These are phyloP conservation scores for Podotricha telesiphe DNA, from an alignment of 2,888 invertebrate species.

Conservation along the genomic window DNA sequence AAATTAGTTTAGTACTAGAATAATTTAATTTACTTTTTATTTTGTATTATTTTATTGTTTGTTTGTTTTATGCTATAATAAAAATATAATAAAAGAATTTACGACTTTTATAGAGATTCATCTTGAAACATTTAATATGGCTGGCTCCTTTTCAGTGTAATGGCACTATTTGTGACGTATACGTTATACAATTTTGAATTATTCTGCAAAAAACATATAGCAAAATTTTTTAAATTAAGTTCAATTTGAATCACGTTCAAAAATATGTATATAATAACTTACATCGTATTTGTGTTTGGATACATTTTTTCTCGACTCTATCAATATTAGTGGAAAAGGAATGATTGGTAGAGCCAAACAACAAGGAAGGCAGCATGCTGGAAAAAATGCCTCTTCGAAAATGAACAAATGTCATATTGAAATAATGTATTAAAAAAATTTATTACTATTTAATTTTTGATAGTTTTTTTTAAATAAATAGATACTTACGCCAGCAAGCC, in stretches of 20 bases:
- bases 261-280: background rate
- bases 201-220: constrained; percentile 43
- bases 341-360: constrained; percentile 56
- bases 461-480: background rate
- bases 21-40: background rate
- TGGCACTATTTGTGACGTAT: constrained; percentile 44
- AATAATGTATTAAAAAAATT: background rate
- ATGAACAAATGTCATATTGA: background rate
- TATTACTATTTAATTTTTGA: background rate
- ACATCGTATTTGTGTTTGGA: constrained; percentile 33
- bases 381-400: constrained; percentile 30
- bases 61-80: background rate
- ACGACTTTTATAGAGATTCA: constrained; percentile 8
- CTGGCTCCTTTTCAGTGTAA: constrained; percentile 43
- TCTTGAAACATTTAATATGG: constrained; percentile 17
- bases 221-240: background rate
- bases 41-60: background rate
- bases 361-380: constrained; percentile 64
- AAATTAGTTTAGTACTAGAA: background rate
- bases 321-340: constrained; percentile 56
- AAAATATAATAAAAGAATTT: background rate
- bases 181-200: constrained; percentile 46
- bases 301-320: constrained; percentile 44
- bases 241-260: background rate
- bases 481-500: constrained; percentile 69